Evolutionary conservation across 2,888 invertebrate species (phyloP).

Genomic region (Diarsia brunnea): DNA sequence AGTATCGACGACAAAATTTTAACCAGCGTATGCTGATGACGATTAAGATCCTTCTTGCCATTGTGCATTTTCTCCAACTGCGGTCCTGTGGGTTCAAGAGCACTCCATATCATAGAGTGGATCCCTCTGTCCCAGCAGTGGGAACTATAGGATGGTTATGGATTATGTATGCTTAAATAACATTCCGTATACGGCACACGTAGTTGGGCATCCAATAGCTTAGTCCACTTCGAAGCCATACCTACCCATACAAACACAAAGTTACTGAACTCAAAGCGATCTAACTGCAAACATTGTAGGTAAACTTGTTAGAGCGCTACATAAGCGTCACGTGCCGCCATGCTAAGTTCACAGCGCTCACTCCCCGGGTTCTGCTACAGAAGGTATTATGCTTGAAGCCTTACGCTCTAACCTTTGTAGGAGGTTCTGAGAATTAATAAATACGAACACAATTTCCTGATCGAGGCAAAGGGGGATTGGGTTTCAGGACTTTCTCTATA

Average conservation of each 20-base stretch:
- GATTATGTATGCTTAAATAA: background rate
- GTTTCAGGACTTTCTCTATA: background rate
- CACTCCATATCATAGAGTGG: too few relatives aligned
- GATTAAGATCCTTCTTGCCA: too few relatives aligned
- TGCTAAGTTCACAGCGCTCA: conserved; percentile 15
- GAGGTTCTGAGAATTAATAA: background rate
- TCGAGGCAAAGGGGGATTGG: background rate
- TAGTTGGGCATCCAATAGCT: background rate
- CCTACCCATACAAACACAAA: background rate
- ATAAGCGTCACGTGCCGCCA: conserved; percentile 39
- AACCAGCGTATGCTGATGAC: too few relatives aligned
- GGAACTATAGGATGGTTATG: too few relatives aligned
- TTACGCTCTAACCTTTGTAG: background rate
- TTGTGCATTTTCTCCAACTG: too few relatives aligned
- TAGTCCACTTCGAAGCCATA: conserved; percentile 1
- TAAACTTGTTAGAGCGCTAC: conserved; percentile 32
- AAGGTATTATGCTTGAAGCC: conserved; percentile 9
- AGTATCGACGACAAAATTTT: too few relatives aligned
- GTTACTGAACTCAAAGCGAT: conserved; percentile 6
- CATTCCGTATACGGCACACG: background rate
- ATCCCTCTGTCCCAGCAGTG: too few relatives aligned
- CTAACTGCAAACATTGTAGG: conserved; percentile 40
- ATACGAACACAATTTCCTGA: background rate
- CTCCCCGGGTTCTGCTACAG: background rate
- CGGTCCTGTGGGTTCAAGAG: too few relatives aligned